These are phyloP conservation scores for Alsophila aescularia DNA, from an alignment of 2,888 invertebrate genomes.

Conservation along the genomic window DNA sequence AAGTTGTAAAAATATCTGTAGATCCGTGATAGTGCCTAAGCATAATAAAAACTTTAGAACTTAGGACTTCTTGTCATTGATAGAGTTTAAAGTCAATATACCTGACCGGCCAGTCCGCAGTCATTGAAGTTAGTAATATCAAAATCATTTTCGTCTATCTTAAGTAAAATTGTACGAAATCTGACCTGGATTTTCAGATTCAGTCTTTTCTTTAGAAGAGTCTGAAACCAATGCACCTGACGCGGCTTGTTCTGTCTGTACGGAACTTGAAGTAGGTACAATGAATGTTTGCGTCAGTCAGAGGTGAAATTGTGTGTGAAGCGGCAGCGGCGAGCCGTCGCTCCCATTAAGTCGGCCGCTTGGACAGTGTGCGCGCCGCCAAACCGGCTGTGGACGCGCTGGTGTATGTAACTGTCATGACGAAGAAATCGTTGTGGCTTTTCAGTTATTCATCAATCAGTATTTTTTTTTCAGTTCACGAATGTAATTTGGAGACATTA, in stretches of 20 bases:
- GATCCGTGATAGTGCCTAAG: no score
- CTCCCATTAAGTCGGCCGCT: slow-evolving; percentile 78
- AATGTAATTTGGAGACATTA: no score
- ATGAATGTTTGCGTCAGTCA: slow-evolving; percentile 83
- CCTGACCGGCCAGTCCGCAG: no score
- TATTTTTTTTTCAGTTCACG: no score
- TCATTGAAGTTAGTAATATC: no score
- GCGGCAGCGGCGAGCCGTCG: slow-evolving; percentile 82
- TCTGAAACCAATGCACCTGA: slow-evolving; percentile 63
- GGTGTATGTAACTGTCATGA: slow-evolving; percentile 55
- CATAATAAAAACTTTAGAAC: no score
- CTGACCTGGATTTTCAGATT: neutral
- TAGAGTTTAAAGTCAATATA: no score
- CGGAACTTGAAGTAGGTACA: slow-evolving; percentile 63
- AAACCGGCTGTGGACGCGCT: slow-evolving; percentile 71
- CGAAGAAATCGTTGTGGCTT: neutral
- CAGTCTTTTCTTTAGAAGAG: slow-evolving; percentile 20
- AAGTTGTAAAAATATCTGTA: no score
- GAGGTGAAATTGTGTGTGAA: slow-evolving; percentile 85
- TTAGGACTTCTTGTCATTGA: no score
- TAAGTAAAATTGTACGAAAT: neutral
- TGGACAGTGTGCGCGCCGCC: slow-evolving; percentile 67
- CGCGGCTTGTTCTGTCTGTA: slow-evolving; percentile 28
- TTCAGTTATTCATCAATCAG: no score
- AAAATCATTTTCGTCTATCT: no score